These are phyloP conservation scores for Orestias chungarensis DNA, from an alignment of 2,797 vertebrate species.

Conservation along the genomic window DNA sequence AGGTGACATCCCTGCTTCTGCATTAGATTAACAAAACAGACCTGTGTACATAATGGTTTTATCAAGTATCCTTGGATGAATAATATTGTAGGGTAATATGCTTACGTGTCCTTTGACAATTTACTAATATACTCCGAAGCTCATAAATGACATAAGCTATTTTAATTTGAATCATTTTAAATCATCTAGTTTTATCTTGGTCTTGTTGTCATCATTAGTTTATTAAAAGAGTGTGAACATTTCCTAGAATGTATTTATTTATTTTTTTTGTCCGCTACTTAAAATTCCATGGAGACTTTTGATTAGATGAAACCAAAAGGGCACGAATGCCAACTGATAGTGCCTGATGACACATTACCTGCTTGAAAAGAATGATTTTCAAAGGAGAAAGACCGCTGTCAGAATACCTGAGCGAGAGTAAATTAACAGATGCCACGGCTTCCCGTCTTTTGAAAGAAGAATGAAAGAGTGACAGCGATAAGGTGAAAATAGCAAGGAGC, in stretches of 20 bases:
- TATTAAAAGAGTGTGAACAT: neutral
- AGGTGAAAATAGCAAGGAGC: slow-evolving; percentile 6
- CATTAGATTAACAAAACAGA: neutral
- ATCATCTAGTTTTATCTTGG: neutral
- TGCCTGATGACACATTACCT: slow-evolving; percentile 24
- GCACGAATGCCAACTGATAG: neutral
- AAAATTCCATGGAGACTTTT: slow-evolving; percentile 8
- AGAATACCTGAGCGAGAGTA: slow-evolving; percentile 14
- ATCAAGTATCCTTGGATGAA: no score
- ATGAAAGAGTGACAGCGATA: slow-evolving; percentile 21
- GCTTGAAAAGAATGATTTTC: slow-evolving; percentile 16
- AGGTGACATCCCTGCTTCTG: neutral
- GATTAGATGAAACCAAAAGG: slow-evolving; percentile 16
- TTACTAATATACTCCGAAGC: no score
- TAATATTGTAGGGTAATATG: no score
- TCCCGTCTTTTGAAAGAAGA: slow-evolving; percentile 5
- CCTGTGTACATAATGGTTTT: neutral
- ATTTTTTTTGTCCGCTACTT: slow-evolving; percentile 1
- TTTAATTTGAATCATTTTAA: neutral
- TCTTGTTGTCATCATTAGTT: neutral
- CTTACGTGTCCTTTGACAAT: no score
- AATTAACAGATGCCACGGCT: slow-evolving; percentile 28
- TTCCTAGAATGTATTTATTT: no score
- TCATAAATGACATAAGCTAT: neutral
- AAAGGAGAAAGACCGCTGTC: slow-evolving; percentile 19